These are phyloP conservation scores for Calypte anna DNA, from an alignment of 2,113 vertebrate genomes.

Conservation along the genomic window DNA sequence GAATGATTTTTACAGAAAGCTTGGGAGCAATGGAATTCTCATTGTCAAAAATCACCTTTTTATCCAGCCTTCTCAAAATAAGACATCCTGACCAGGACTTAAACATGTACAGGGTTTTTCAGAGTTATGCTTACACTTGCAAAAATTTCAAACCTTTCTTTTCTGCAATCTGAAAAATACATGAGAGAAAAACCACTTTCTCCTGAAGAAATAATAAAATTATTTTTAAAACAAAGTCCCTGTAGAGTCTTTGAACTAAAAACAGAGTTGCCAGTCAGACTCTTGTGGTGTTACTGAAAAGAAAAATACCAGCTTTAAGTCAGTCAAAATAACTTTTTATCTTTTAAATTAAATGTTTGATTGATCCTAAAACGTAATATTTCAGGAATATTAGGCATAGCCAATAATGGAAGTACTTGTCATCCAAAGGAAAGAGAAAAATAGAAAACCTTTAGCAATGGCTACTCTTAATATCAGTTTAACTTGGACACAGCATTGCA, in stretches of 20 bases:
- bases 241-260: background rate
- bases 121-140: background rate
- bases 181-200: background rate
- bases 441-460: background rate
- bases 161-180: background rate
- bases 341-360: background rate
- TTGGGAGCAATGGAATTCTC: background rate
- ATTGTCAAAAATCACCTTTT: background rate
- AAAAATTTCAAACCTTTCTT: background rate
- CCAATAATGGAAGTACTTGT: background rate
- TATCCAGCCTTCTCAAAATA: background rate
- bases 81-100: background rate
- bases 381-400: background rate
- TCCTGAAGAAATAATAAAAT: background rate
- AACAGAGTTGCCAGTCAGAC: background rate
- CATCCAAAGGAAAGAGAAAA: background rate
- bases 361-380: background rate
- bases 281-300: background rate
- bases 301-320: background rate
- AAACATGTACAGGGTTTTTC: background rate
- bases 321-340: background rate
- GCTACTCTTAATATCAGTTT: background rate
- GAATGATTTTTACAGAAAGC: background rate
- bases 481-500: background rate
- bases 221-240: slow-evolving; percentile 8